These are phyloP conservation scores for Pomatorhinus ruficollis DNA, from an alignment of 2,113 vertebrate species.

Conservation along the genomic window DNA sequence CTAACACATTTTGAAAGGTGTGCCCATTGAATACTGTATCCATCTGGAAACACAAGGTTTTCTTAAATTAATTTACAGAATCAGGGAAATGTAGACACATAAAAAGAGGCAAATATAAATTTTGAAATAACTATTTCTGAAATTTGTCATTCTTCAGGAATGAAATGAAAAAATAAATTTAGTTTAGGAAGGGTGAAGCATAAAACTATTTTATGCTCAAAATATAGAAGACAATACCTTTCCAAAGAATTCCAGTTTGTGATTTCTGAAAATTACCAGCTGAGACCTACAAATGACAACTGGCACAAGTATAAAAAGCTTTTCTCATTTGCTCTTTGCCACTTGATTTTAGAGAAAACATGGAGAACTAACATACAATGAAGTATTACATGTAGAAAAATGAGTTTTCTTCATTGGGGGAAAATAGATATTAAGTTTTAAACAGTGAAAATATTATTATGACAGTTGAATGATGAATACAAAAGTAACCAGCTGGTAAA, in stretches of 20 bases:
- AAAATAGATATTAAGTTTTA: not conserved
- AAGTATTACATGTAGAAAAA: not conserved
- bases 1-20: not conserved
- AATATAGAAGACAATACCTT: not conserved
- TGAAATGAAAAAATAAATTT: not conserved
- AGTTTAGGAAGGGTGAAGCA: rapidly evolving
- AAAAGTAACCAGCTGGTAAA: not conserved
- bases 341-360: not conserved
- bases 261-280: not conserved
- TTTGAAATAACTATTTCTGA: not conserved
- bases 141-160: not conserved
- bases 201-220: not conserved
- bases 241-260: rapidly evolving
- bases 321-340: not conserved
- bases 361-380: not conserved
- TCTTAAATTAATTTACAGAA: not conserved
- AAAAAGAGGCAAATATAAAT: not conserved
- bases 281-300: not conserved
- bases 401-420: not conserved
- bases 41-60: not conserved
- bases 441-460: not conserved
- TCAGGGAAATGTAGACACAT: not conserved
- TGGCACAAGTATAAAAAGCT: not conserved
- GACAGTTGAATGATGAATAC: not conserved
- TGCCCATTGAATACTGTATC: not conserved